phyloP scores from a whole-genome alignment of 2,797 vertebrate genomes.

The Holocentrus rufus region DNA sequence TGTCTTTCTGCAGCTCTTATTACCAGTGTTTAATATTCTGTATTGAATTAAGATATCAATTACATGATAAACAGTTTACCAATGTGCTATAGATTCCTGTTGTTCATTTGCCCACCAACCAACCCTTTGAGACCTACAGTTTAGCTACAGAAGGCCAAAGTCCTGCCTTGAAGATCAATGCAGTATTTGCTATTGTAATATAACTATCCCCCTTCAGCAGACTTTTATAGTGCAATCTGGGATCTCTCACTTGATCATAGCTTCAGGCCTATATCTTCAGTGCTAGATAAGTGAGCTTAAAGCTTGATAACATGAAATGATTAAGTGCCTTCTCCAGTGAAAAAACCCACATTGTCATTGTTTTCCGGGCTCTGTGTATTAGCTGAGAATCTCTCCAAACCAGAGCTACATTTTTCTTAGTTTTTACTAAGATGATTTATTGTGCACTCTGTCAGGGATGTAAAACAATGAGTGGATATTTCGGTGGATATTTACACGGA shows the following conservation, averaged over 20 bases:
- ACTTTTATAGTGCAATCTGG: not conserved
- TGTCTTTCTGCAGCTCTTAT: not conserved
- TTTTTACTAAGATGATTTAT: conserved; percentile 19
- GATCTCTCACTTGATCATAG: conserved; percentile 11
- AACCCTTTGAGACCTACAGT: conserved; percentile 9
- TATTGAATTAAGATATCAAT: conserved; percentile 8
- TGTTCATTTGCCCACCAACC: not conserved
- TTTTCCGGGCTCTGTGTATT: not conserved
- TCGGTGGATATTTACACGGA: conserved; percentile 27
- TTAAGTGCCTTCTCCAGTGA: not conserved
- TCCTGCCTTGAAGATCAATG: conserved; percentile 51
- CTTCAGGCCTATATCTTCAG: conserved; percentile 13
- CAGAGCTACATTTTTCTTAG: not conserved
- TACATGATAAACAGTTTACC: not conserved
- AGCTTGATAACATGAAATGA: conserved; percentile 17
- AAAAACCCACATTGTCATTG: not conserved
- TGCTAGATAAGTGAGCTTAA: conserved; percentile 26
- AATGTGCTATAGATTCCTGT: not conserved
- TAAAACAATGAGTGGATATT: conserved; percentile 15
- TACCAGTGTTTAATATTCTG: conserved; percentile 1
- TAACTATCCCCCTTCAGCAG: not conserved
- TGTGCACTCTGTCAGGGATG: not conserved
- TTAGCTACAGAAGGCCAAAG: not conserved
- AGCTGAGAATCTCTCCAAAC: conserved; percentile 6
- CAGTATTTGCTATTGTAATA: not conserved